phyloP scores from a whole-genome alignment of 1,140 invertebrate genomes.

The Anastrepha obliqua region DNA sequence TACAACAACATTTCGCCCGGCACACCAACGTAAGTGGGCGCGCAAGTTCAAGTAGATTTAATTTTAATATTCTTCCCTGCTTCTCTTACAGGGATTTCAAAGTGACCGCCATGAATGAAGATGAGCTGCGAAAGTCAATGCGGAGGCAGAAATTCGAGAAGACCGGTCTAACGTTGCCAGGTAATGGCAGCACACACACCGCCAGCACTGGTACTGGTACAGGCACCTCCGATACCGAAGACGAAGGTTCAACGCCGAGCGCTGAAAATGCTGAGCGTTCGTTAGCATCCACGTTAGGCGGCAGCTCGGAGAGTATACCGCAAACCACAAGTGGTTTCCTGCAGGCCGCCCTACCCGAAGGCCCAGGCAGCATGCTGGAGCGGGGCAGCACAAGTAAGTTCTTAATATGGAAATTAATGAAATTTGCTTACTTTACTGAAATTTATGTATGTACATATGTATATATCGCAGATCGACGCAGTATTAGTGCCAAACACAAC shows the following conservation, averaged over 20 bases:
- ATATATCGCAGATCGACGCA: conserved; percentile 67
- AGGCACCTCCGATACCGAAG: conserved; percentile 87
- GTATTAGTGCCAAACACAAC: conserved; percentile 74
- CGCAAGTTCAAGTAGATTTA: neutral
- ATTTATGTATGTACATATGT: conserved; percentile 6
- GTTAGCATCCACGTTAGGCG: conserved; percentile 72
- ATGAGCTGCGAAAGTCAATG: conserved; percentile 86
- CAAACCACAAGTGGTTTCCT: conserved; percentile 69
- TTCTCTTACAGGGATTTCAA: conserved; percentile 82
- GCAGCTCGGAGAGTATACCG: conserved; percentile 71
- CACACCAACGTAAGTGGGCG: conserved; percentile 69
- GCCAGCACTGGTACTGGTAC: conserved; percentile 81
- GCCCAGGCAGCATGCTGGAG: conserved; percentile 68
- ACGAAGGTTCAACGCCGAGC: conserved; percentile 85
- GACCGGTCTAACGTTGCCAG: conserved; percentile 74
- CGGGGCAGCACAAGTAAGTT: conserved; percentile 74
- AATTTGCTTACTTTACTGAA: neutral
- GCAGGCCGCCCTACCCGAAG: conserved; percentile 71
- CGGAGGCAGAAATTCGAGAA: conserved; percentile 81
- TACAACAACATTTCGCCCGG: conserved; percentile 71
- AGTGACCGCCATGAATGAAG: conserved; percentile 90
- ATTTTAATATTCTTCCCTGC: neutral
- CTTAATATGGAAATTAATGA: neutral
- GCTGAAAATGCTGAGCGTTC: conserved; percentile 83
- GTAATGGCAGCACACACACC: conserved; percentile 72